Evolutionary conservation across 2,113 vertebrate genomes (phyloP).

Genomic region (Daboia siamensis): DNA sequence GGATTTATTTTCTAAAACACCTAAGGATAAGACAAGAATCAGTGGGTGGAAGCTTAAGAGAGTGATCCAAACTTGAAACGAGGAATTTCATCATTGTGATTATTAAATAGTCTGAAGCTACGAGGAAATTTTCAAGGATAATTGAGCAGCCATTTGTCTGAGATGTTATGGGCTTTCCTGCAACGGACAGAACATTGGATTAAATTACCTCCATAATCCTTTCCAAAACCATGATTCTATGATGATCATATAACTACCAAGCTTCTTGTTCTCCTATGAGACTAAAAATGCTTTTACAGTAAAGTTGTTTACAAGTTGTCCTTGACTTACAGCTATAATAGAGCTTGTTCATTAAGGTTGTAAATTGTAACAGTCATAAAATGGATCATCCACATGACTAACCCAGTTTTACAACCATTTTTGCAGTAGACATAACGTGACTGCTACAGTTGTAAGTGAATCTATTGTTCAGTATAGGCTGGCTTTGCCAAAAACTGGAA

Average conservation of each 20-base stretch:
- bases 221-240: background rate
- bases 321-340: background rate
- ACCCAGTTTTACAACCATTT: background rate
- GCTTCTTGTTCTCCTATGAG: background rate
- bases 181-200: background rate
- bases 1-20: background rate
- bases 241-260: background rate
- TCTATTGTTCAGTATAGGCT: background rate
- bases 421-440: background rate
- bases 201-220: background rate
- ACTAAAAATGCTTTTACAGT: background rate
- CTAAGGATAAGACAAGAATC: background rate
- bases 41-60: background rate
- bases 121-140: background rate
- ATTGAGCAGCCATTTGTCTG: background rate
- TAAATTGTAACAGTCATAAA: background rate
- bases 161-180: background rate
- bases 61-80: background rate
- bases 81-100: background rate
- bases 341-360: background rate
- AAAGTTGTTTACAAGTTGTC: background rate
- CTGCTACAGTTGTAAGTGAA: background rate
- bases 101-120: background rate
- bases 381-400: background rate
- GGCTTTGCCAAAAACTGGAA: background rate